Evolutionary conservation across 2,888 invertebrate genomes (phyloP).

Genomic region (Esperia sulphurella): DNA sequence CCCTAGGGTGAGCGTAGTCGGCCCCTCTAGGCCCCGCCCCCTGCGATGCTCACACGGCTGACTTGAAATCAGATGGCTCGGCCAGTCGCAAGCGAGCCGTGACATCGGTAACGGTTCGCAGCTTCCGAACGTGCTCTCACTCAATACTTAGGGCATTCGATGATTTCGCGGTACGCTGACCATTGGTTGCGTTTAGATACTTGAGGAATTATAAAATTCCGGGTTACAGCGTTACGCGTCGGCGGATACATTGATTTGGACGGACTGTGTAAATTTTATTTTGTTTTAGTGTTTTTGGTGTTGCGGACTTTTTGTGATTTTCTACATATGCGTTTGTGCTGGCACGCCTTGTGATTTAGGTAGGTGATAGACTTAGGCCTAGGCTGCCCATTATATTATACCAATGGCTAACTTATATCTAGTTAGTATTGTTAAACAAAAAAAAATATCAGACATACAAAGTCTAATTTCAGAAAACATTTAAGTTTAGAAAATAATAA

Average conservation of each 20-base stretch:
- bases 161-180: constrained; percentile 73
- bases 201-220: constrained; percentile 70
- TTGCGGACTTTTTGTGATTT: constrained; percentile 31
- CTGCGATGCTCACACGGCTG: constrained; percentile 75
- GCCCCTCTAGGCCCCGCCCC: constrained; percentile 64
- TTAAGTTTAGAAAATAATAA: too few relatives aligned
- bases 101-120: constrained; percentile 72
- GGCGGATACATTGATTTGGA: constrained; percentile 30
- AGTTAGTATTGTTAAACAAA: neutral
- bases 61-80: constrained; percentile 78
- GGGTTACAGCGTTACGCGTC: constrained; percentile 44
- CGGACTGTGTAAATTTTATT: constrained; percentile 52
- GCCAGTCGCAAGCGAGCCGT: constrained; percentile 78
- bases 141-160: constrained; percentile 68
- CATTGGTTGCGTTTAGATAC: constrained; percentile 59
- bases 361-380: constrained; percentile 21
- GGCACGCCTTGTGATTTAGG: constrained; percentile 20
- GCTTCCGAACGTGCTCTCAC: constrained; percentile 56
- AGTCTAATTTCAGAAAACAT: too few relatives aligned
- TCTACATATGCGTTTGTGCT: constrained; percentile 11
- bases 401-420: neutral
- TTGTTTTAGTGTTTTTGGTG: constrained; percentile 47
- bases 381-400: neutral
- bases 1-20: constrained; percentile 44
- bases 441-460: too few relatives aligned